Conservation (phyloP, 2,888 invertebrate species). For the Hyalella azteca region DNA sequence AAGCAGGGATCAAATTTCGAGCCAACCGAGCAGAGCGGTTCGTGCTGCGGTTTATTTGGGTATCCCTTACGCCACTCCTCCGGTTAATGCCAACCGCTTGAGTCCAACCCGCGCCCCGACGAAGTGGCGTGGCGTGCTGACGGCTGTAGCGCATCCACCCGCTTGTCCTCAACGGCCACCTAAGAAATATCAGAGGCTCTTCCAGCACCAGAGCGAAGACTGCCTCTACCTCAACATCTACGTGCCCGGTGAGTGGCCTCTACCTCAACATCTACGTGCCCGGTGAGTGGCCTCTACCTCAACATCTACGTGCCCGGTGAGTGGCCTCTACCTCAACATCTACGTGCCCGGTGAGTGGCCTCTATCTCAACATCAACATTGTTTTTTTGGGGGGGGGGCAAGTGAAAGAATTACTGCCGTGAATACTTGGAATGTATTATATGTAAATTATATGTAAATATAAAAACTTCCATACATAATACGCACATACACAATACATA, state of each 20-base stretch:
- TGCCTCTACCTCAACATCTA: constrained; percentile 40
- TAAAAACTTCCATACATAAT: no score
- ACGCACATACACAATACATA: no score
- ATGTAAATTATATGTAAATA: no score
- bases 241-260: constrained; percentile 19
- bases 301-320: no score
- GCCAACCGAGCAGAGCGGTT: neutral
- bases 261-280: neutral
- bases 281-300: neutral
- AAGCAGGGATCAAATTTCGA: no score
- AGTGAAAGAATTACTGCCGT: no score
- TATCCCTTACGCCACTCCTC: constrained; percentile 84
- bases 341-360: no score
- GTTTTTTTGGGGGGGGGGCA: no score
- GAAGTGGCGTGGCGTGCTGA: constrained; percentile 27
- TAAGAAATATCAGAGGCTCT: neutral
- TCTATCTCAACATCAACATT: no score
- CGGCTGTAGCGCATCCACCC: constrained; percentile 15
- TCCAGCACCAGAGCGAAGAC: constrained; percentile 39
- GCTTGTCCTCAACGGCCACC: constrained; percentile 36
- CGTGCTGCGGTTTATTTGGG: constrained; percentile 67
- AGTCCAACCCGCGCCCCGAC: constrained; percentile 34
- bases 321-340: no score
- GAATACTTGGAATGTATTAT: no score
- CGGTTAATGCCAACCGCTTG: constrained; percentile 44